Evolutionary conservation across 2,113 vertebrate genomes (phyloP).

Genomic region (Cinclus mexicanus): DNA sequence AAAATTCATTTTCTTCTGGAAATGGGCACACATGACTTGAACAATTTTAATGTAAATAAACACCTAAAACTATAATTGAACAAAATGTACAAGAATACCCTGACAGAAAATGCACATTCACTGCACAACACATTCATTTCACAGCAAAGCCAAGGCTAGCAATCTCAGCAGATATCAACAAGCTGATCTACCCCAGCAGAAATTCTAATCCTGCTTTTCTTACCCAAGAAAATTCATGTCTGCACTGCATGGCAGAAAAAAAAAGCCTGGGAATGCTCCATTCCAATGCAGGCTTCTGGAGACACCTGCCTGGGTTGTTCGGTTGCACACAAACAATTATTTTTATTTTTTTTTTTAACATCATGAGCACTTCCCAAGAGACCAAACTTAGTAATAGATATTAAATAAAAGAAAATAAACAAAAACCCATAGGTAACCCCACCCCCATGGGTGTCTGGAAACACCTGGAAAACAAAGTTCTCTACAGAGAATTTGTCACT

Average conservation of each 20-base stretch:
- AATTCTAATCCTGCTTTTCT: neutral
- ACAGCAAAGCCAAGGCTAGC: neutral
- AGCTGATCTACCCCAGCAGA: neutral
- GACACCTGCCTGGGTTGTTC: neutral
- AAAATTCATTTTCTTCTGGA: neutral
- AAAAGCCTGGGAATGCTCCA: rapidly evolving
- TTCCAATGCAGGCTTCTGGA: rapidly evolving
- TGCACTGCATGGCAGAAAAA: neutral
- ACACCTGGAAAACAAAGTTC: neutral
- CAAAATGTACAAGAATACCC: rapidly evolving
- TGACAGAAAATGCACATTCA: neutral
- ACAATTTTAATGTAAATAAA: neutral
- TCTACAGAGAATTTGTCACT: neutral
- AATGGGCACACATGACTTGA: rapidly evolving
- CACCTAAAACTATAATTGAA: neutral
- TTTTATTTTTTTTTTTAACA: neutral
- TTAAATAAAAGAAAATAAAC: neutral
- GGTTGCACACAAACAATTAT: neutral
- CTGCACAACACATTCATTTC: neutral
- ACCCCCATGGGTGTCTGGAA: neutral
- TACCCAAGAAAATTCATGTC: neutral
- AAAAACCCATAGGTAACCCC: rapidly evolving
- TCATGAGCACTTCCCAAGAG: neutral
- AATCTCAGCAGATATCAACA: neutral
- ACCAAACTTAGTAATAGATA: neutral